Percentiles rank a stretch among this genome's conserved stretches.
Conservation (phyloP, 1,140 invertebrate genomes). For the Apis laboriosa region DNA sequence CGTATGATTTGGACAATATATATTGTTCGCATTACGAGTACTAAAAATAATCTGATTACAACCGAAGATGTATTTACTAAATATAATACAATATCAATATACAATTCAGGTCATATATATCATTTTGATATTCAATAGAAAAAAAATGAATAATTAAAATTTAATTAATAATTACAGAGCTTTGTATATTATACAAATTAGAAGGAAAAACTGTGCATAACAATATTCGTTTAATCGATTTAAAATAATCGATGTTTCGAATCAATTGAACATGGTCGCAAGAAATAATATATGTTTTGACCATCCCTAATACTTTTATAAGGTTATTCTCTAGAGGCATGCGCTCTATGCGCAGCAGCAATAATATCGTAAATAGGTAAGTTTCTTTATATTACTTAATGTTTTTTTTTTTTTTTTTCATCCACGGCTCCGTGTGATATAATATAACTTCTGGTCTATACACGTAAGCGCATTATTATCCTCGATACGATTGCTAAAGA, state of each 20-base stretch:
- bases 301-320: constrained; percentile 71
- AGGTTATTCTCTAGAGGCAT: constrained; percentile 71
- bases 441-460: constrained; percentile 74
- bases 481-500: constrained; percentile 75
- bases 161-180: neutral
- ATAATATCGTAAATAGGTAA: constrained; percentile 74
- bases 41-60: neutral
- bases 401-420: constrained; percentile 63
- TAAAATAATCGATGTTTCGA: constrained; percentile 3
- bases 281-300: constrained; percentile 58
- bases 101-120: too few relatives aligned
- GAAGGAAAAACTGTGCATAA: neutral
- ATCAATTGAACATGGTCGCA: constrained; percentile 16
- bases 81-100: neutral
- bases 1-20: neutral
- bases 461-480: constrained; percentile 78
- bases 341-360: constrained; percentile 74
- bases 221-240: neutral
- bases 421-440: constrained; percentile 70
- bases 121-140: constrained; percentile 34
- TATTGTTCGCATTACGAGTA: neutral
- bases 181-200: neutral
- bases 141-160: constrained; percentile 35
- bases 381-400: constrained; percentile 68
- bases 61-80: neutral